A percentile compares a stretch with the other conserved stretches of the same genome.
phyloP scores from a whole-genome alignment of 2,113 vertebrate genomes.

The Hypocryptadius cinnamomeus region DNA sequence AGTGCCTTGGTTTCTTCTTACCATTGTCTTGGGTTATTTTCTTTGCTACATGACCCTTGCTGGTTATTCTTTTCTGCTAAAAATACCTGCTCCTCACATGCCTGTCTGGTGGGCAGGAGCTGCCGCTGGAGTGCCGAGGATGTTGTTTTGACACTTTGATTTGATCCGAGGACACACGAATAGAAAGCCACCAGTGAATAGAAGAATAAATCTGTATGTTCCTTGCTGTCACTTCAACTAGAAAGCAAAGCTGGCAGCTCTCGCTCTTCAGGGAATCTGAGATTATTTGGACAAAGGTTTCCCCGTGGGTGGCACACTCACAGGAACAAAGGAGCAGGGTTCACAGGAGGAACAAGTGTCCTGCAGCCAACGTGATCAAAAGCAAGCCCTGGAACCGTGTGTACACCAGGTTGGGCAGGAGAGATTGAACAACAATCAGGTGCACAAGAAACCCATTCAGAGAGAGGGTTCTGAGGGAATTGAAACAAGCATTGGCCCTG shows the following conservation, averaged over 20 bases:
- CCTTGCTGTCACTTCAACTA: constrained; percentile 6
- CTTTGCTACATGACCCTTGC: neutral
- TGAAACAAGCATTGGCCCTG: neutral
- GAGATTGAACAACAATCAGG: neutral
- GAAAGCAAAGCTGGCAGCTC: constrained; percentile 16
- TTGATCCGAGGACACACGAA: neutral
- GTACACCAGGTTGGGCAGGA: neutral
- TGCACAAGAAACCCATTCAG: neutral
- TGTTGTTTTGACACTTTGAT: constrained; percentile 20
- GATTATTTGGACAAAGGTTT: constrained; percentile 34
- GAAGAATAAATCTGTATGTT: constrained; percentile 17
- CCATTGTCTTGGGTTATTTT: neutral
- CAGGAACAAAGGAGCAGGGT: constrained; percentile 14
- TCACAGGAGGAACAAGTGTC: neutral
- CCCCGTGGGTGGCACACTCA: neutral
- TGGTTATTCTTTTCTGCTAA: neutral
- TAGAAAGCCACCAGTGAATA: constrained; percentile 3
- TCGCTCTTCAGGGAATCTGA: neutral
- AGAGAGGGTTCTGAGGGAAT: neutral
- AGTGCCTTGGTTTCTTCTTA: neutral
- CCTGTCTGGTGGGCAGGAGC: neutral
- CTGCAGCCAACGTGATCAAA: neutral
- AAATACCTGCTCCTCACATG: neutral
- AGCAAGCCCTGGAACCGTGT: neutral
- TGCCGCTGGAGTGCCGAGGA: neutral